Conservation (phyloP, 1,140 invertebrate genomes). For the Sitobion miscanthi region DNA sequence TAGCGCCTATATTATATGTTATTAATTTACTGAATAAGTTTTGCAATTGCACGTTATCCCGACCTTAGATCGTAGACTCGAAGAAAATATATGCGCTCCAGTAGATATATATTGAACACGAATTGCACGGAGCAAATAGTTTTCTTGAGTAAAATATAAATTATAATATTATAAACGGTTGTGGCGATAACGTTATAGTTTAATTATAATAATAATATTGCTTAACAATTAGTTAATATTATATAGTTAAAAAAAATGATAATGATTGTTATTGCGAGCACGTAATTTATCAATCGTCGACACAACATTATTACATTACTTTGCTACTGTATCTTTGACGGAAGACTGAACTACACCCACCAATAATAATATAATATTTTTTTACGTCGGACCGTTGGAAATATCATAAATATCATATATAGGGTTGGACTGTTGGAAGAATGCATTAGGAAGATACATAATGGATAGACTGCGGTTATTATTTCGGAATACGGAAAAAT, state of each 20-base stretch:
- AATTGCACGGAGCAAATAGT: conserved; percentile 31
- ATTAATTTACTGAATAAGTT: neutral
- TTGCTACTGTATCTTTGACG: neutral
- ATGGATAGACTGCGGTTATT: neutral
- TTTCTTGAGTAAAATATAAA: neutral
- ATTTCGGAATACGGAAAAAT: neutral
- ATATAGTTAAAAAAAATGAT: neutral
- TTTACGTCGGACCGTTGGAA: neutral
- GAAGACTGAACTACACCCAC: neutral
- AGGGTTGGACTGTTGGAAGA: neutral
- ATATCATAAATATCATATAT: neutral
- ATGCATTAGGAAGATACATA: neutral
- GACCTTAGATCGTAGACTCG: neutral
- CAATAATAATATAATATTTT: neutral
- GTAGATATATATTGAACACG: neutral
- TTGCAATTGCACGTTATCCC: neutral
- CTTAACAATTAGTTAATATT: neutral
- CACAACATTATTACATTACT: neutral
- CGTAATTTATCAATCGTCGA: neutral
- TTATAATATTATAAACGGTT: neutral
- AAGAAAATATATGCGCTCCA: conserved; percentile 16
- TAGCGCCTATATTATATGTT: neutral
- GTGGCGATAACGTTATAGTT: neutral
- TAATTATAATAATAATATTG: neutral
- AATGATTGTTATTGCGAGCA: neutral